phyloP scores from a whole-genome alignment of 1,140 invertebrate genomes.

The Caerostris darwini region DNA sequence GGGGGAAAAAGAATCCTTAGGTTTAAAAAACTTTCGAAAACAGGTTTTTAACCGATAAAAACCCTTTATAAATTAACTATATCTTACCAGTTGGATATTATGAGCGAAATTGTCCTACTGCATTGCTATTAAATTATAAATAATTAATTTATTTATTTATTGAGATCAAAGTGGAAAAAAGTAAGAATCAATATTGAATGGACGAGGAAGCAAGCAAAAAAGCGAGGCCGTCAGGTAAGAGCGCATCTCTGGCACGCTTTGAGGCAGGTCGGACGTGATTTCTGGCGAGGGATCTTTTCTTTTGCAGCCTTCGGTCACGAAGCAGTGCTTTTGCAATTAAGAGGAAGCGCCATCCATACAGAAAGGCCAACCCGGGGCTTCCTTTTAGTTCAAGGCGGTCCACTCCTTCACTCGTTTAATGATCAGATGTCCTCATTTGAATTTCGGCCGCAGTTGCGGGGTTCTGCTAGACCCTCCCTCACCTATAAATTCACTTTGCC shows the following conservation, averaged over 20 bases:
- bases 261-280: neutral
- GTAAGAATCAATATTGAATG: no score
- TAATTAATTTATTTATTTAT: no score
- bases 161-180: no score
- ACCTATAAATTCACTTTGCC: neutral
- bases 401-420: conserved; percentile 54
- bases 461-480: neutral
- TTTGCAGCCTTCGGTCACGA: conserved; percentile 60
- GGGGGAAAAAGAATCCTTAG: no score
- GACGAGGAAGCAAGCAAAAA: no score
- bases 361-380: conserved; percentile 26
- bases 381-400: conserved; percentile 73
- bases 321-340: conserved; percentile 65
- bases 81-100: no score
- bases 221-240: neutral
- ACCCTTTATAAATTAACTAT: no score
- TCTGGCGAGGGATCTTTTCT: conserved; percentile 13
- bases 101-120: no score
- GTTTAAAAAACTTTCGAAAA: no score
- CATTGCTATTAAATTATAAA: no score
- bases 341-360: conserved; percentile 61
- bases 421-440: conserved; percentile 21
- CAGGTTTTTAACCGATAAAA: no score
- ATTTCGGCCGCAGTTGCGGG: neutral
- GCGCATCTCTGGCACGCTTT: neutral